Evolutionary conservation across 23 tunicate species (phyloP).

Genomic region (Styela clava): DNA sequence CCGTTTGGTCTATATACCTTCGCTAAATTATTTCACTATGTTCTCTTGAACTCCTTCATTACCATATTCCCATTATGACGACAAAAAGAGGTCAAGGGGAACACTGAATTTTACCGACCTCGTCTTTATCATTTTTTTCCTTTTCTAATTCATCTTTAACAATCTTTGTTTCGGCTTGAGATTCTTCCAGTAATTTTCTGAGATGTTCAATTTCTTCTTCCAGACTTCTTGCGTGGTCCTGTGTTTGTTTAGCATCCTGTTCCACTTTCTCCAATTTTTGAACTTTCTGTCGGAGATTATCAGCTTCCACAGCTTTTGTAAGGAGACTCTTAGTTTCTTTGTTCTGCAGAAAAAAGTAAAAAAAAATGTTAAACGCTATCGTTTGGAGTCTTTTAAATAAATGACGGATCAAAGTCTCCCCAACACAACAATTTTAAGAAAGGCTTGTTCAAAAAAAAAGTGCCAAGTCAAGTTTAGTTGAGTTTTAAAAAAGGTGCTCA

Average conservation of each 20-base stretch:
- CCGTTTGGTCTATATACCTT: no score
- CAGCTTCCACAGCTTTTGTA: constrained; percentile 37
- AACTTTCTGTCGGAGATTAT: constrained; percentile 26
- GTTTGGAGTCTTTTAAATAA: background rate
- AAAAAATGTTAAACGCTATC: background rate
- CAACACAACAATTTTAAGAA: no score
- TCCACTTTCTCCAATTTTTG: constrained; percentile 1
- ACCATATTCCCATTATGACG: no score
- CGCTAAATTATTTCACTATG: no score
- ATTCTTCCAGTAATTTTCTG: constrained; percentile 45
- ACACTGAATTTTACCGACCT: constrained; percentile 34
- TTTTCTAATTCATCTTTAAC: constrained; percentile 68
- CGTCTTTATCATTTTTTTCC: constrained; percentile 55
- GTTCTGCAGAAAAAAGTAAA: constrained; percentile 30
- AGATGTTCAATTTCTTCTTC: constrained; percentile 57
- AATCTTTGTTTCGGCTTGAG: constrained; percentile 51
- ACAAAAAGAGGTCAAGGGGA: no score
- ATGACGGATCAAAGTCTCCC: background rate
- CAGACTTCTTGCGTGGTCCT: constrained; percentile 25
- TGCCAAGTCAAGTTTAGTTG: no score
- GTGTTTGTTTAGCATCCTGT: constrained; percentile 1
- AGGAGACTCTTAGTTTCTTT: constrained; percentile 31
- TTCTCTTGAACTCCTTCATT: no score
- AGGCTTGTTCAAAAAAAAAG: no score
- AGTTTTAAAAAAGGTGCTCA: no score